phyloP scores from a whole-genome alignment of 2,797 vertebrate genomes.

The Acanthiza pusilla region DNA sequence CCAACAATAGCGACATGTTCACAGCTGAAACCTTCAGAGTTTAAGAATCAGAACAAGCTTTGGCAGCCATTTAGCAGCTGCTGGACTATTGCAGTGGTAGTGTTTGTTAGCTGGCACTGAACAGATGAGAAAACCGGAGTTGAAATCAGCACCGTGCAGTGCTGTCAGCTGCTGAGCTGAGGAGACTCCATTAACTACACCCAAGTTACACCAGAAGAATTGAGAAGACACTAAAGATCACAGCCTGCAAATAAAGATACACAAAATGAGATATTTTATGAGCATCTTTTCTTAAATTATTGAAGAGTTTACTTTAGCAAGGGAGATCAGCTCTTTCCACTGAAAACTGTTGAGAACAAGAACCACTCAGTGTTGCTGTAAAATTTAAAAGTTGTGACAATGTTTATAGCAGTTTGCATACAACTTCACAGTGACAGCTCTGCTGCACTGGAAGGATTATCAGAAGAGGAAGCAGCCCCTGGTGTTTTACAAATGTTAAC shows the following conservation, averaged over 20 bases:
- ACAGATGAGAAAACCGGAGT: neutral
- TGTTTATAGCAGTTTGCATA: neutral
- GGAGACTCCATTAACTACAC: neutral
- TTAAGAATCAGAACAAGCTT: neutral
- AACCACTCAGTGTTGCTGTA: neutral
- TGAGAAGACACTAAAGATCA: neutral
- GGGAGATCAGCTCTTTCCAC: neutral
- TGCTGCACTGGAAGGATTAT: neutral
- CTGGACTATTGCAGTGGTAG: neutral
- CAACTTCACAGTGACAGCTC: neutral
- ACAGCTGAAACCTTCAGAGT: neutral
- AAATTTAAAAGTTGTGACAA: slow-evolving; percentile 16
- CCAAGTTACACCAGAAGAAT: neutral
- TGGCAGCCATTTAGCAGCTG: neutral
- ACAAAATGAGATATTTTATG: slow-evolving; percentile 12
- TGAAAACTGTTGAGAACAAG: slow-evolving; percentile 15
- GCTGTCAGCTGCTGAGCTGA: neutral
- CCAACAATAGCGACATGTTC: fast-evolving
- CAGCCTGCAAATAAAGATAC: neutral
- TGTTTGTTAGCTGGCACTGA: neutral
- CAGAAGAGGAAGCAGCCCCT: neutral
- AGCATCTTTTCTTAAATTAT: neutral
- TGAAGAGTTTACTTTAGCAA: slow-evolving; percentile 20
- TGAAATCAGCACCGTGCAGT: neutral
- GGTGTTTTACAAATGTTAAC: slow-evolving; percentile 7